Evolutionary conservation across 2,797 vertebrate species (phyloP), one percentile per base, ranked within the genome.

Genomic region (Knipowitschia caucasica): DNA sequence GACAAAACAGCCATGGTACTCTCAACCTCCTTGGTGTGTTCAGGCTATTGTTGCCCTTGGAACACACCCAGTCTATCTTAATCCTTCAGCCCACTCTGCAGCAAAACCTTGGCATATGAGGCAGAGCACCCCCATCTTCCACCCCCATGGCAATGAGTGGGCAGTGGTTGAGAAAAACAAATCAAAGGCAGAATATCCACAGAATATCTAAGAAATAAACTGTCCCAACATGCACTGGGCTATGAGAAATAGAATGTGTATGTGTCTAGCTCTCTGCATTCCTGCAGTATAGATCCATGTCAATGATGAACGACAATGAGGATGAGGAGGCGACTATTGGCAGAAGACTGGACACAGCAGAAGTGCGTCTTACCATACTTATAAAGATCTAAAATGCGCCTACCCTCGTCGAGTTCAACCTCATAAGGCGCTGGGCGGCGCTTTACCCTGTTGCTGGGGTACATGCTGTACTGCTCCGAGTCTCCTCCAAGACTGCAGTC

Each of bases 351-450:
- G 75, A 85, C 86, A 83, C 79, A 68, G 78, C 80, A 87, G 67
- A 88, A 76, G 77, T 83, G 75, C 59, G 68, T 77, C 77, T 86
- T 84, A 85, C 82, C 84, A 85, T 87, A 86, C 83, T 86, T 86
- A 86, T 84, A 86, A 88, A 88, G 80, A 89, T 87, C 78, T 83
- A 86, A 88, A 89, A 88, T 87, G 75, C 59, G 67, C 88, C 80
- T 89, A 96, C 95, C 94, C 54, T 95, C 94, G 36, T 92, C 92
- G 77, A 95, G 91, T 81, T 97, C 95, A 91, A 95, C 90, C 87
- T 97, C 95, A 71, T 97, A 97, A 9, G 95, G 95, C 50, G 92
- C 93, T 17, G 92, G 90, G 78, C 95, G 93, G 83, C 94, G 89
- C 90, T 97, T 97, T 85, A 94, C 91, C 78, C 94, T 89, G 82